Conservation (phyloP, 2,797 vertebrate genomes). For the Columba guinea region DNA sequence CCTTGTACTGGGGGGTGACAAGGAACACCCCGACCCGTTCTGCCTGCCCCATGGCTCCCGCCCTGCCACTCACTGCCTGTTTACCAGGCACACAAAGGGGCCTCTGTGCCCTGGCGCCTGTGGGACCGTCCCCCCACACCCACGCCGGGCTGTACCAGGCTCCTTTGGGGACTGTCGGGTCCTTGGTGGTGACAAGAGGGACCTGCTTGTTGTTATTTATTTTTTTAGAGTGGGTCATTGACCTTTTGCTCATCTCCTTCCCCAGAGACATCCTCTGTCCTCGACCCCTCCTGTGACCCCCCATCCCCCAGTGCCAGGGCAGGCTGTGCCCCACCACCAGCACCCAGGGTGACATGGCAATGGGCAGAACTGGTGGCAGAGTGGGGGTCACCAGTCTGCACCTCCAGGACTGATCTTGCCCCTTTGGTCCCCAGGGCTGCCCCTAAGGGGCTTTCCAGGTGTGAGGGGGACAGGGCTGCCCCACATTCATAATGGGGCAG, state of each 20-base stretch:
- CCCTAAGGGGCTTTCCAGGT: not conserved
- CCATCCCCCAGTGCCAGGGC: not conserved
- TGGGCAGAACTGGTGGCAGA: not conserved
- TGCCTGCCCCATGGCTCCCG: not conserved
- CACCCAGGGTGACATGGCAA: rapidly evolving
- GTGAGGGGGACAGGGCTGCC: not conserved
- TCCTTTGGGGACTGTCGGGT: not conserved
- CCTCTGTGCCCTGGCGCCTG: not conserved
- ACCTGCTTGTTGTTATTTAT: not conserved
- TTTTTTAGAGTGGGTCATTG: not conserved
- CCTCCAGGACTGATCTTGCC: not conserved
- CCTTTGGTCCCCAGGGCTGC: not conserved
- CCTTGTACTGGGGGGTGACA: not conserved
- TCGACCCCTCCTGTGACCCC: not conserved
- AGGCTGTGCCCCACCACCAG: not conserved
- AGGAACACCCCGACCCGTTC: not conserved
- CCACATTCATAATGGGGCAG: not conserved
- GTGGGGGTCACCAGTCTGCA: not conserved
- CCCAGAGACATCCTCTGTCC: not conserved
- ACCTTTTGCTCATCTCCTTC: not conserved
- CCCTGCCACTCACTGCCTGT: not conserved
- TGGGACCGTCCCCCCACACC: not conserved
- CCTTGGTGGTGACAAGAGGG: not conserved
- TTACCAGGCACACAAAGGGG: conserved; percentile 37
- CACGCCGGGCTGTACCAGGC: conserved; percentile 29